Base-by-base conservation (phyloP, 2,888 invertebrate species). In the Orchestes rusci region DNA sequence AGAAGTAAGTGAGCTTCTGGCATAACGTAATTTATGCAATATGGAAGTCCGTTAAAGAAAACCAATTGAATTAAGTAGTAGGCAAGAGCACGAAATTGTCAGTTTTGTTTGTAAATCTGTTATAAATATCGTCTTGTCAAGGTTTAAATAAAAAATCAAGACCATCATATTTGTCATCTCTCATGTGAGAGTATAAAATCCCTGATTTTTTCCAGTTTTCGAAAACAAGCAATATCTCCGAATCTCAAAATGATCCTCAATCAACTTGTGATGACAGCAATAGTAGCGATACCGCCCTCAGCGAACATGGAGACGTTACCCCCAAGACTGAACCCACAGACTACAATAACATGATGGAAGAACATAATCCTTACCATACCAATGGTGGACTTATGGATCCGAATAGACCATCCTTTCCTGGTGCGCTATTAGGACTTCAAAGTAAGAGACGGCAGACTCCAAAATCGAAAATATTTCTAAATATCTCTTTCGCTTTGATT, bases 181-280 rank as follows among this genome's bases (percentile, higher is more conserved):
- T n/a, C n/a, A n/a, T n/a, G n/a, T n/a, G n/a, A n/a, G n/a, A n/a
- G n/a, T n/a, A n/a, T n/a, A n/a, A n/a, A n/a, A n/a, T n/a, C n/a
- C n/a, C n/a, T n/a, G n/a, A n/a, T n/a, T n/a, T n/a, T 23, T 23
- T 23, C 10, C 10, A 10, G 8, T 41, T 16, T 4, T 16, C 32
- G 41, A 41, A 41, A 32, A 27, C 20, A 5, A 51, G 39, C 37
- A 51, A 48, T 55, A 74, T 76, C 62, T 73, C 74, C 43, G 78
- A 78, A 56, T 73, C 73, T 48, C 75, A 76, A 33, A 61, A 73
- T 48, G 73, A 78, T 67, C 77, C 79, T 39, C 82, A 82, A 65
- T 82, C 82, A 52, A 79, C 84, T 30, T 86, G 87, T 34, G 89
- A 89, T 63, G 88, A 89, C 58, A 88, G 87, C 52, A 86, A 86